A percentile compares a stretch with the other conserved stretches of the same genome.
These are phyloP conservation scores for Drosophila nr. perissopoda DNA, from an alignment of 2,888 invertebrate genomes.

Conservation along the genomic window DNA sequence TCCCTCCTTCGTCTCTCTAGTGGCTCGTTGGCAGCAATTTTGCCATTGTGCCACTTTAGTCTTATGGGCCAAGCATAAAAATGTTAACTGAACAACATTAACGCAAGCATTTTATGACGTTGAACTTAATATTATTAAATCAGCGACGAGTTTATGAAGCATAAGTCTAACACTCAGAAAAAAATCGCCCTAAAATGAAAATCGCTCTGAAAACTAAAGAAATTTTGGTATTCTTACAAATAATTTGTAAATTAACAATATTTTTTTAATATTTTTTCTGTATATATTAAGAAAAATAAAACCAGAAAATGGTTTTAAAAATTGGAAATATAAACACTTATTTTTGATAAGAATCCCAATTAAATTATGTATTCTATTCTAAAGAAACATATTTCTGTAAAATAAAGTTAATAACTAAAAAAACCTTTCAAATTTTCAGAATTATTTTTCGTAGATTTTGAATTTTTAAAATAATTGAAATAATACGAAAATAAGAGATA, in stretches of 20 bases:
- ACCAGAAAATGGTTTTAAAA: background rate
- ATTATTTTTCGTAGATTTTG: too few species aligned
- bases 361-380: background rate
- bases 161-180: constrained; percentile 28
- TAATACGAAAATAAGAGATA: too few species aligned
- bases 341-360: background rate
- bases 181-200: background rate
- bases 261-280: background rate
- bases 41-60: constrained; percentile 62
- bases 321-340: background rate
- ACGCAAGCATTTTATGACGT: constrained; percentile 75
- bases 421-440: too few species aligned
- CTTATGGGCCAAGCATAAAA: constrained; percentile 73
- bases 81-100: constrained; percentile 75
- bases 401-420: too few species aligned
- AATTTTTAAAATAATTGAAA: too few species aligned
- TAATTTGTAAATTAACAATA: background rate
- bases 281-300: too few species aligned
- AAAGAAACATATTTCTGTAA: too few species aligned
- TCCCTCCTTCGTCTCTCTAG: background rate
- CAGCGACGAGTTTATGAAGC: constrained; percentile 68
- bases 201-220: background rate
- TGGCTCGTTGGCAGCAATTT: constrained; percentile 46
- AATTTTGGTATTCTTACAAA: background rate
- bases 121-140: constrained; percentile 77